Evolutionary conservation across 2,888 invertebrate species (phyloP).

Genomic region (Serripes groenlandicus): DNA sequence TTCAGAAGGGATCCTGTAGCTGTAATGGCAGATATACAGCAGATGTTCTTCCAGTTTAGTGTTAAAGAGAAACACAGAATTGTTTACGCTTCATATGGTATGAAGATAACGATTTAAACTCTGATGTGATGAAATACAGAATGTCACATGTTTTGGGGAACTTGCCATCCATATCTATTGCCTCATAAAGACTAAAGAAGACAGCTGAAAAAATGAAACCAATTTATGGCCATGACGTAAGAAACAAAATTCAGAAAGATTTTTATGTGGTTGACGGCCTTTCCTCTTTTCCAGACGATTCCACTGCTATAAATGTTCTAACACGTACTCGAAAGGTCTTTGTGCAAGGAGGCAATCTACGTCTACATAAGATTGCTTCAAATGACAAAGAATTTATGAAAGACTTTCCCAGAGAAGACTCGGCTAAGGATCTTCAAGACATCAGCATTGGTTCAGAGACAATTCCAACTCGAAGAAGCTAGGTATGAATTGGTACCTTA

Average conservation of each 20-base stretch:
- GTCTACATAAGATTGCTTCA: background rate
- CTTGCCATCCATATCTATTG: background rate
- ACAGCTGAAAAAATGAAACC: background rate
- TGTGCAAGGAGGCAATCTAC: background rate
- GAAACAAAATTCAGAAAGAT: background rate
- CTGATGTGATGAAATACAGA: background rate
- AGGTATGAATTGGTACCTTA: slow-evolving; percentile 59
- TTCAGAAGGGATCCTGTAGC: background rate
- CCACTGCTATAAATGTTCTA: background rate
- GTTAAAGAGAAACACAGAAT: background rate
- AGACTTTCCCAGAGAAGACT: background rate
- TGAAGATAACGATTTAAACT: background rate
- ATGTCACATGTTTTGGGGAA: background rate
- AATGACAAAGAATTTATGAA: background rate
- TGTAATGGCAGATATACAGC: background rate
- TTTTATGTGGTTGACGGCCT: background rate
- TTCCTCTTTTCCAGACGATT: background rate
- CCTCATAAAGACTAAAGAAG: background rate
- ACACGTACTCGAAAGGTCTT: background rate
- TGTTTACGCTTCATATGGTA: background rate
- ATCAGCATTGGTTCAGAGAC: slow-evolving; percentile 56
- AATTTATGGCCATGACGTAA: background rate
- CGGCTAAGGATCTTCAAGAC: slow-evolving; percentile 53
- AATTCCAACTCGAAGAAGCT: slow-evolving; percentile 43
- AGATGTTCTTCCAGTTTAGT: background rate